Evolutionary conservation across 2,113 vertebrate species (phyloP).

Genomic region (Sebastes fasciatus): DNA sequence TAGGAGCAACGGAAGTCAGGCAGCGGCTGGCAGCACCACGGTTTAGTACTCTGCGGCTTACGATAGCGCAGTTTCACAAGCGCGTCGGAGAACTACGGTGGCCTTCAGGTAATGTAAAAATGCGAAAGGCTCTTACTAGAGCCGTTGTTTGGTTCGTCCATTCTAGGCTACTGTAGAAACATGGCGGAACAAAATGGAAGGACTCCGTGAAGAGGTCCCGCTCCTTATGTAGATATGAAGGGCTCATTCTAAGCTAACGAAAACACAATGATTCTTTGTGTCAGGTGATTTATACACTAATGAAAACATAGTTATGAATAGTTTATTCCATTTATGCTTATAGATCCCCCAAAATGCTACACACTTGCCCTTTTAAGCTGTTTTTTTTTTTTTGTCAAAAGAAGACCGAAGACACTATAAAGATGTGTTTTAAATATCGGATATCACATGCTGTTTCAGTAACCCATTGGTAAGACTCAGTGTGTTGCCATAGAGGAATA

Average conservation of each 20-base stretch:
- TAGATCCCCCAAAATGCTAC: neutral
- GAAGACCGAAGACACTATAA: neutral
- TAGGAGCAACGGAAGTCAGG: neutral
- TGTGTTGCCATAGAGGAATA: neutral
- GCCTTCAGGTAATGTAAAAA: neutral
- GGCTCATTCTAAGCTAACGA: neutral
- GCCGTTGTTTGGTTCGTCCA: neutral
- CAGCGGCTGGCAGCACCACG: neutral
- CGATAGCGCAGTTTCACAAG: neutral
- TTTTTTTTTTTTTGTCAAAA: neutral
- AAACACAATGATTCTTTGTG: neutral
- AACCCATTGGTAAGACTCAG: constrained; percentile 7
- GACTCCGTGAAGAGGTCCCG: neutral
- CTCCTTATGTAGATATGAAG: neutral
- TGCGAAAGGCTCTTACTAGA: neutral
- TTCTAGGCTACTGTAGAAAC: neutral
- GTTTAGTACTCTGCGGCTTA: neutral
- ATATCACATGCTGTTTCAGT: constrained; percentile 23
- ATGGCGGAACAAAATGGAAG: neutral
- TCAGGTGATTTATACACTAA: neutral
- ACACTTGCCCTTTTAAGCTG: neutral
- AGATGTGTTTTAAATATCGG: neutral
- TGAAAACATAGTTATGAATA: neutral
- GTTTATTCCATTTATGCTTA: neutral
- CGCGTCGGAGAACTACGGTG: neutral